Evolutionary conservation across 2,113 vertebrate species (phyloP).

Genomic region (Microtus ochrogaster): DNA sequence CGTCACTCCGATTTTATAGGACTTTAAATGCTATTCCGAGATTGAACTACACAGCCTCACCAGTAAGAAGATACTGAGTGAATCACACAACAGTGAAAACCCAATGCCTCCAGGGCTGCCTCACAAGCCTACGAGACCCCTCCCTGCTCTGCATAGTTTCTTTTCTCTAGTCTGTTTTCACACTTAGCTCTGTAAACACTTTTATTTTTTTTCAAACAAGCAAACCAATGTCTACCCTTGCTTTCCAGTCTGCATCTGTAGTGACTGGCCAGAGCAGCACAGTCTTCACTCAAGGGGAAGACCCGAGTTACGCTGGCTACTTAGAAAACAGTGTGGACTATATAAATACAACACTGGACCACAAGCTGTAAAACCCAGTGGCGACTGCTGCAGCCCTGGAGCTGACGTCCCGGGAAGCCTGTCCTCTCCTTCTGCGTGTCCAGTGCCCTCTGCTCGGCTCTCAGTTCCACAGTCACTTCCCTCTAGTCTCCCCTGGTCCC

Average conservation of each 20-base stretch:
- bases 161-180: background rate
- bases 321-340: background rate
- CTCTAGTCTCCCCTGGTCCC: background rate
- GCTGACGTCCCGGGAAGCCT: no score
- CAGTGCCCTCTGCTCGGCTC: background rate
- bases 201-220: background rate
- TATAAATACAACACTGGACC: background rate
- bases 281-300: background rate
- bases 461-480: background rate
- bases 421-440: no score
- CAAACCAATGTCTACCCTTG: background rate
- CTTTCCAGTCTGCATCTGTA: slow-evolving; percentile 13
- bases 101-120: background rate
- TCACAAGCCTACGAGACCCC: background rate
- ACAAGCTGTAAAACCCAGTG: no score
- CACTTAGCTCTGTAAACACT: background rate
- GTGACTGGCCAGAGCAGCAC: background rate
- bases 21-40: background rate
- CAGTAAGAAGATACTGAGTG: background rate
- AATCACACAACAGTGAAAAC: background rate
- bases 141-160: background rate
- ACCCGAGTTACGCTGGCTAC: background rate
- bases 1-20: background rate
- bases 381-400: no score
- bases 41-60: background rate